Percentiles rank a stretch among this genome's conserved stretches.
Evolutionary conservation across 30 jellyfish, hydroid and myxozoan species (phyloP).

Genomic region (Hydra vulgaris): DNA sequence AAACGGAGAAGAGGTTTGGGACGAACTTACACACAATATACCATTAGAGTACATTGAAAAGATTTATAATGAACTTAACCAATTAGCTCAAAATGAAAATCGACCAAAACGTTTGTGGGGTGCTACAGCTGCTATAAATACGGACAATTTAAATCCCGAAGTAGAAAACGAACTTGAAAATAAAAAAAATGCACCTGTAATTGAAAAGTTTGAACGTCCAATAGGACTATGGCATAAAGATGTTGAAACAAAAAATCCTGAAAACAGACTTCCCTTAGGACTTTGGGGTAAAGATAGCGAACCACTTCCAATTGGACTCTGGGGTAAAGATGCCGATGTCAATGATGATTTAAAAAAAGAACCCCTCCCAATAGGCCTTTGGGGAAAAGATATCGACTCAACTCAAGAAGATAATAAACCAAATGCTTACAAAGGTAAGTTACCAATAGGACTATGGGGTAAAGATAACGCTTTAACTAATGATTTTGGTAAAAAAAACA

Average conservation of each 20-base stretch:
- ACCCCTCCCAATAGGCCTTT: background rate
- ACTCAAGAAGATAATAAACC: too few relatives aligned
- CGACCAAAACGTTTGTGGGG: background rate
- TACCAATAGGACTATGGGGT: background rate
- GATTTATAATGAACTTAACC: background rate
- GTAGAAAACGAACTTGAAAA: background rate
- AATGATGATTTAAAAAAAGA: background rate
- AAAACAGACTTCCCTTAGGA: background rate
- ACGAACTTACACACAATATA: background rate
- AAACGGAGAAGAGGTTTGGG: background rate
- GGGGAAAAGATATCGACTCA: background rate
- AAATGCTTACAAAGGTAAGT: too few relatives aligned
- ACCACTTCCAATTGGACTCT: background rate
- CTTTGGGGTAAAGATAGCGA: background rate
- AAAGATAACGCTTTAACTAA: background rate
- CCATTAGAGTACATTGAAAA: background rate
- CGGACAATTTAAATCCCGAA: background rate
- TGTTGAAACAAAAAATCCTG: background rate
- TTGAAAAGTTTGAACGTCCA: background rate
- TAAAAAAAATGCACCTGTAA: background rate
- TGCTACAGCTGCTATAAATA: background rate
- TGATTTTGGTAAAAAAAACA: background rate
- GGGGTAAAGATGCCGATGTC: background rate
- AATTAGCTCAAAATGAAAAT: background rate
- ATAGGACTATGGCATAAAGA: background rate